Percentiles rank a stretch among this genome's conserved stretches.
These are phyloP conservation scores for Pimpla rufipes DNA, from an alignment of 2,888 invertebrate species.

Conservation along the genomic window DNA sequence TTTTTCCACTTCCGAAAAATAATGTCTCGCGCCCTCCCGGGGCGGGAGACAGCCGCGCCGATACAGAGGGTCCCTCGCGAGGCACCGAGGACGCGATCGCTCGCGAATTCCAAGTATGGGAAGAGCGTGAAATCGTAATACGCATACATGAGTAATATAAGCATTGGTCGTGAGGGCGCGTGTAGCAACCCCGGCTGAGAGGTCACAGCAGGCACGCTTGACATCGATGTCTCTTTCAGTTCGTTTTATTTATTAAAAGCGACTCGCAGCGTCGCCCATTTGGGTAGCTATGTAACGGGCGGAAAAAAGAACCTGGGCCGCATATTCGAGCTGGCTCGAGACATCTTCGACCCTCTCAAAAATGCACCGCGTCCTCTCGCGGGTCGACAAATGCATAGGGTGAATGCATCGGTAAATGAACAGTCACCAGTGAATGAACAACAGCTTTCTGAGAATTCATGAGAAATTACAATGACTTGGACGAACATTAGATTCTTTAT, in stretches of 20 bases:
- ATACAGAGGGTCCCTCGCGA: constrained; percentile 25
- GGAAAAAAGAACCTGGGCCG: constrained; percentile 8
- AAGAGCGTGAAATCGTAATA: constrained; percentile 57
- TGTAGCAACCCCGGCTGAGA: constrained; percentile 18
- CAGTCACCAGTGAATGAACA: no score
- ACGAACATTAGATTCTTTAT: no score
- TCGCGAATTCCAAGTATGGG: constrained; percentile 52
- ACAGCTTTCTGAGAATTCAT: no score
- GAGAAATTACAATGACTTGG: no score
- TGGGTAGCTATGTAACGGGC: constrained; percentile 3
- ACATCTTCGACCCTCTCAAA: constrained; percentile 60
- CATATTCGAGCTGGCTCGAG: constrained; percentile 32
- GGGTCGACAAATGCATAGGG: constrained; percentile 42
- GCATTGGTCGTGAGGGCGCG: not conserved
- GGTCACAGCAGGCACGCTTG: constrained; percentile 23
- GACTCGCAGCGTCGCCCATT: constrained; percentile 38
- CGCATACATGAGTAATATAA: constrained; percentile 6
- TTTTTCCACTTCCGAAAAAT: constrained; percentile 74
- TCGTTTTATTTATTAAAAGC: constrained; percentile 65
- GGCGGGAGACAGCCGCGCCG: constrained; percentile 1
- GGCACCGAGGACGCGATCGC: constrained; percentile 24
- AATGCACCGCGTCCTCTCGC: constrained; percentile 51
- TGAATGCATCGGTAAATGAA: no score
- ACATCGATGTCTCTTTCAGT: constrained; percentile 32
- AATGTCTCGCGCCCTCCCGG: constrained; percentile 70